A percentile compares a stretch with the other conserved stretches of the same genome.
Conservation (phyloP, 2,888 invertebrate species). For the Troilus luridus region DNA sequence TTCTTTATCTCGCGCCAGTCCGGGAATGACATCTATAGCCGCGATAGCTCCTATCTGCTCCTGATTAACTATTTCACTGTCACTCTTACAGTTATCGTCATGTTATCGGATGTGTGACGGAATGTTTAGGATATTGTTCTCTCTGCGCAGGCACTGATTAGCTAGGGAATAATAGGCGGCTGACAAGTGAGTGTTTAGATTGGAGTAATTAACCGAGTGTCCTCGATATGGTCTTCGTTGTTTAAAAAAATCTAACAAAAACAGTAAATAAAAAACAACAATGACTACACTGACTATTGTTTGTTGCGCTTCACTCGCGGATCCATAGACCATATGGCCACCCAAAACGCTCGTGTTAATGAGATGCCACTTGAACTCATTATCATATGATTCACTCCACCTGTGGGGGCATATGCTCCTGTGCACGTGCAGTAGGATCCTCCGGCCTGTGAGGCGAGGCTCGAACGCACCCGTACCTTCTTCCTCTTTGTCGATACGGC, state of each 20-base stretch:
- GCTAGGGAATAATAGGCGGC: not conserved
- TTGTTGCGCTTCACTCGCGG: not conserved
- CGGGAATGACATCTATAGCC: constrained; percentile 5
- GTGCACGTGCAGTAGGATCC: not conserved
- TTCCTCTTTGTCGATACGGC: constrained; percentile 42
- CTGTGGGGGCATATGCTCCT: constrained; percentile 54
- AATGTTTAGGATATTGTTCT: not conserved
- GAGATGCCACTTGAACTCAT: constrained; percentile 49
- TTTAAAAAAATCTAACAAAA: not conserved
- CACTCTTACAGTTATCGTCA: not conserved
- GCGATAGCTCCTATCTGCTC: not conserved
- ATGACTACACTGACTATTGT: not conserved
- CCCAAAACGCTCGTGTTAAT: constrained; percentile 49
- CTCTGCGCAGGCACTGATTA: not conserved
- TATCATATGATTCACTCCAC: constrained; percentile 58
- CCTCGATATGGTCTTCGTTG: not conserved
- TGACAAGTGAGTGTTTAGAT: not conserved
- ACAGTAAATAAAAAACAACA: not conserved
- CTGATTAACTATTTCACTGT: constrained; percentile 22
- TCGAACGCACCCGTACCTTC: not conserved
- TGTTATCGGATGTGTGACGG: not conserved
- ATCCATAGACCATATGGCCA: constrained; percentile 30
- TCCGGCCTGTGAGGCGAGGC: constrained; percentile 4
- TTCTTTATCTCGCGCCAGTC: constrained; percentile 10
- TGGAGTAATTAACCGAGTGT: not conserved